phyloP scores from a whole-genome alignment of 2,113 vertebrate genomes.

The Chinchilla lanigera region DNA sequence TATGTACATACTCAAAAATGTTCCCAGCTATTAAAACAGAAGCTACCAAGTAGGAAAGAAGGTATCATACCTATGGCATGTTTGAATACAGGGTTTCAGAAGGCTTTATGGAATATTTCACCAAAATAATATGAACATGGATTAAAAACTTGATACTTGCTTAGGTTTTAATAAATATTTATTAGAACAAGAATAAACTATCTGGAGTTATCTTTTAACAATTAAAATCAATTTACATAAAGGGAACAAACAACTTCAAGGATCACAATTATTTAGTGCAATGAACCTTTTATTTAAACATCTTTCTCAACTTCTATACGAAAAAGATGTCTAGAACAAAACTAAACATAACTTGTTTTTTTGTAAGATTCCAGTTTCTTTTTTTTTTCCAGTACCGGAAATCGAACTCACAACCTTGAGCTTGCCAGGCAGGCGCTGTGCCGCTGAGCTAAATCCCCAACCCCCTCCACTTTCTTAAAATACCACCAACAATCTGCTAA shows the following conservation, averaged over 20 bases:
- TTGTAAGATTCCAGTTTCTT: constrained; percentile 15
- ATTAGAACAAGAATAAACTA: constrained; percentile 42
- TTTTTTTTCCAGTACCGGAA: too few relatives aligned
- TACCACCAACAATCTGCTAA: background rate
- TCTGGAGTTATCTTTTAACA: constrained; percentile 14
- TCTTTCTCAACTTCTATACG: constrained; percentile 3
- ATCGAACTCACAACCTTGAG: too few relatives aligned
- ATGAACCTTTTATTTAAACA: constrained; percentile 18
- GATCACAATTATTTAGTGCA: background rate
- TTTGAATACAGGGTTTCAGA: background rate
- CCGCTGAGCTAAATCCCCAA: too few relatives aligned
- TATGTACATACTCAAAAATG: background rate
- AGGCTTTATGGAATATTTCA: background rate
- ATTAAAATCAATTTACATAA: constrained; percentile 46
- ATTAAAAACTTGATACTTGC: background rate
- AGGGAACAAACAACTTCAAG: background rate
- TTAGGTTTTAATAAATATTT: constrained; percentile 54
- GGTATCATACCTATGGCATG: background rate
- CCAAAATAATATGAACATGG: background rate
- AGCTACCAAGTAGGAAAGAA: background rate
- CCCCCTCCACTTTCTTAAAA: constrained; percentile 45
- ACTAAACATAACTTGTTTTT: background rate
- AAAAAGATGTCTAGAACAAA: constrained; percentile 17
- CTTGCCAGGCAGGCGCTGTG: too few relatives aligned
- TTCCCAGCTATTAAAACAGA: background rate